Base-by-base conservation (phyloP, 2,797 vertebrate genomes). In the Podargus strigoides region DNA sequence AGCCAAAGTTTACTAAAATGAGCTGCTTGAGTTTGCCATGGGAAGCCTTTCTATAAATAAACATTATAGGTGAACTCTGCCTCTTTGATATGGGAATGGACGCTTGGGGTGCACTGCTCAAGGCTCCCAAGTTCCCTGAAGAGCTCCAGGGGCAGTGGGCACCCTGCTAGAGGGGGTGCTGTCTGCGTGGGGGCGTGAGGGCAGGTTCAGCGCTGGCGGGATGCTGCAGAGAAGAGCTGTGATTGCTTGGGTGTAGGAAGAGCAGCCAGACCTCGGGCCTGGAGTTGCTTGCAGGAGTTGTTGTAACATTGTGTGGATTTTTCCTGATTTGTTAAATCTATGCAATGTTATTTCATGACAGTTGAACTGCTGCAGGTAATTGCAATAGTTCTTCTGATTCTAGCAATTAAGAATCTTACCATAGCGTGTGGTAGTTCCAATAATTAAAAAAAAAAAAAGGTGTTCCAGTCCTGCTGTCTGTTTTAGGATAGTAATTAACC, bases 1-100 rank as follows among this genome's bases (percentile, higher is more conserved):
- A 98, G 98, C 82, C 89, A 70, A 37, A 85, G 52, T 91, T 88
- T 76, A 41, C 66, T 80, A 30, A 66, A 60, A 70, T 6, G 27
- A 85, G 72, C 92, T 69, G 24, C 83, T 94, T 37, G 66, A 88
- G 76, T 87, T 85, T 78, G 37, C 66, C 58, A 18, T 6, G 36
- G 66, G 70, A 89, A 88, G 18, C 36, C 32, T 70, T 87, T 63
- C 68, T 68, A 5, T 69, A 77, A 89, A 36, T 41, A 46, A 73
- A 32, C 6, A 1, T 14, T 42, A 8, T 15, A 82, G 74, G 60
- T 15, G 7, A 91, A 34, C 60, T 90, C 81, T 87, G 68, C 87
- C 78, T 76, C n/a, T 62, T 50, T 32, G 41, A 6, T 27, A 19
- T 3, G 16, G 27, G 50, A 42, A 16, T 18, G 58, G 70, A 50